These are phyloP conservation scores for Drosophila prolongata DNA, from an alignment of 2,888 invertebrate genomes.

Conservation along the genomic window DNA sequence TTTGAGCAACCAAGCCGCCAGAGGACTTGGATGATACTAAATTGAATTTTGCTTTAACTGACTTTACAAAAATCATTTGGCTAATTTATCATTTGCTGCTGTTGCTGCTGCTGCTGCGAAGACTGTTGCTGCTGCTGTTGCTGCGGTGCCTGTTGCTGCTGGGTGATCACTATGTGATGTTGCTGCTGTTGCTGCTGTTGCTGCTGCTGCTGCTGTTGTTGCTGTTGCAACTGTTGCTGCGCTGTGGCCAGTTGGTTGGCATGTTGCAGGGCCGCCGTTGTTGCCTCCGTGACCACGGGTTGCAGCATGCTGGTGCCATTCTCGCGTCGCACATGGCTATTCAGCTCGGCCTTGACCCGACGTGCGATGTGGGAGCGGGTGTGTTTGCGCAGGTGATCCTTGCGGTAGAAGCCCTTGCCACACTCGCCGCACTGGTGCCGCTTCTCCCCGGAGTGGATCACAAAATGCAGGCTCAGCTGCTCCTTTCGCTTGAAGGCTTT, in stretches of 20 bases:
- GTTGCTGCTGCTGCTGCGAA: constrained; percentile 74
- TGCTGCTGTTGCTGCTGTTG: constrained; percentile 61
- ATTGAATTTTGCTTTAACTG: constrained; percentile 79
- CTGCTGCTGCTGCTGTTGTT: constrained; percentile 73
- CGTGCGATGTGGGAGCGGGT: constrained; percentile 93
- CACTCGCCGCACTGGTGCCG: constrained; percentile 94
- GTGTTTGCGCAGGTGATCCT: constrained; percentile 93
- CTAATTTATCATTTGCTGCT: constrained; percentile 83
- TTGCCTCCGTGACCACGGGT: constrained; percentile 80
- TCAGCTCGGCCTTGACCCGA: constrained; percentile 90
- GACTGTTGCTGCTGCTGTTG: constrained; percentile 78
- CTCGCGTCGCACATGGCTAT: constrained; percentile 83
- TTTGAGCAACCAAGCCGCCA: constrained; percentile 31
- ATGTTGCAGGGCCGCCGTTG: constrained; percentile 79
- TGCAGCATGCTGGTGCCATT: constrained; percentile 83
- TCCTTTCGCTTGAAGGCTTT: constrained; percentile 96
- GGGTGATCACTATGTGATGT: constrained; percentile 78
- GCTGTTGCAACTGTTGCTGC: constrained; percentile 85
- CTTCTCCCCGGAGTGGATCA: constrained; percentile 94
- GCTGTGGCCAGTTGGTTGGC: constrained; percentile 83
- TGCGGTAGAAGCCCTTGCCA: constrained; percentile 94
- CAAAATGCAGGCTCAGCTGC: constrained; percentile 93
- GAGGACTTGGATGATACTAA: constrained; percentile 7
- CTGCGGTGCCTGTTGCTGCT: constrained; percentile 51
- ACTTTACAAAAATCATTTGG: constrained; percentile 84